Evolutionary conservation across 1,140 invertebrate genomes (phyloP).

Genomic region (Gonatopus flavifemur): DNA sequence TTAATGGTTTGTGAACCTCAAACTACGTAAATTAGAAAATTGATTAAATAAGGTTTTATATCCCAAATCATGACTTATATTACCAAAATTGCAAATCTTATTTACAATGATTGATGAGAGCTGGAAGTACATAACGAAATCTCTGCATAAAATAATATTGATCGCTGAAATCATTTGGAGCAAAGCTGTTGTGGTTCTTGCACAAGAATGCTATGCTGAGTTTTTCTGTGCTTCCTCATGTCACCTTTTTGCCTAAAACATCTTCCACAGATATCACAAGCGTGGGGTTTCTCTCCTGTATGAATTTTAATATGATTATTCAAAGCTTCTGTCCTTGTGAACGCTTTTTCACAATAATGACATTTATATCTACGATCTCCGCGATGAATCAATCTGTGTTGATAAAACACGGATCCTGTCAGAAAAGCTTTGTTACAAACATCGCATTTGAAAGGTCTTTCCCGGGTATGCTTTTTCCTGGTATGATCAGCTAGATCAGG

Average conservation of each 20-base stretch:
- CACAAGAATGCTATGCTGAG: conserved; percentile 61
- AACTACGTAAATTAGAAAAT: too few species aligned
- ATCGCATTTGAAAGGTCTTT: conserved; percentile 71
- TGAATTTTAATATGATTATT: conserved; percentile 69
- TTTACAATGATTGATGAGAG: too few species aligned
- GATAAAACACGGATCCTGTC: conserved; percentile 72
- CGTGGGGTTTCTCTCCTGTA: conserved; percentile 71
- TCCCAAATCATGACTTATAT: too few species aligned
- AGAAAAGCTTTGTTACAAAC: conserved; percentile 74
- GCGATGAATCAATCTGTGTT: conserved; percentile 76
- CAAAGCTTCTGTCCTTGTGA: conserved; percentile 63
- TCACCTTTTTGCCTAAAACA: conserved; percentile 66
- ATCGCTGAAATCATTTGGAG: too few species aligned
- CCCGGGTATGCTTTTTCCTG: conserved; percentile 67
- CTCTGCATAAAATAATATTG: too few species aligned
- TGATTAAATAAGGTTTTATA: too few species aligned
- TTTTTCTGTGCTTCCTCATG: conserved; percentile 63
- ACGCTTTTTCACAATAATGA: conserved; percentile 62
- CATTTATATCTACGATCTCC: conserved; percentile 80
- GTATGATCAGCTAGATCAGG: conserved; percentile 70
- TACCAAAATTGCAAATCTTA: too few species aligned
- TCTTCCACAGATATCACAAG: conserved; percentile 68
- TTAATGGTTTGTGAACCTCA: too few species aligned
- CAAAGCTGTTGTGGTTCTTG: too few species aligned
- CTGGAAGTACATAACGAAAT: too few species aligned